Percentiles rank a stretch among this genome's conserved stretches.
phyloP scores from a whole-genome alignment of 1,140 invertebrate species.

The Drosophila littoralis region DNA sequence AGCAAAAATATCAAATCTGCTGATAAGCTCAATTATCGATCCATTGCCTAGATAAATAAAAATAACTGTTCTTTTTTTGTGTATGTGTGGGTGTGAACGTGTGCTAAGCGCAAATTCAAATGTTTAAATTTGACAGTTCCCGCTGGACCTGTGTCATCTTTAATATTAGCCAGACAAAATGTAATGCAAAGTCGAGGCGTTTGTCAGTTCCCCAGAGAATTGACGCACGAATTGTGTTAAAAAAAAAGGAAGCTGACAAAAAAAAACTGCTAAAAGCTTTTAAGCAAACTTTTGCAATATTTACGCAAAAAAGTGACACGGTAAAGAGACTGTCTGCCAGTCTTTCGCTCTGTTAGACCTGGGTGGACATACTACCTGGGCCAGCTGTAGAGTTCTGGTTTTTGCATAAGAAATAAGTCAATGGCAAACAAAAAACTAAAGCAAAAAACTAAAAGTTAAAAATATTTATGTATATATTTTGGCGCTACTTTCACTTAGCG shows the following conservation, averaged over 20 bases:
- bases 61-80: background rate
- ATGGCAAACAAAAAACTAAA: conserved; percentile 46
- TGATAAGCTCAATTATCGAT: conserved; percentile 80
- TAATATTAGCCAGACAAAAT: conserved; percentile 31
- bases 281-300: conserved; percentile 71
- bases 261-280: conserved; percentile 68
- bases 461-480: conserved; percentile 39
- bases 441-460: conserved; percentile 38
- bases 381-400: conserved; percentile 24
- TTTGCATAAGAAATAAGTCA: conserved; percentile 67
- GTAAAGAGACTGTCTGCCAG: conserved; percentile 25
- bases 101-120: conserved; percentile 10
- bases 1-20: conserved; percentile 66
- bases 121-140: conserved; percentile 47
- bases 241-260: conserved; percentile 4
- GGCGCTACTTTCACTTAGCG: conserved; percentile 59
- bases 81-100: background rate
- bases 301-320: conserved; percentile 42
- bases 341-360: background rate
- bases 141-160: conserved; percentile 30
- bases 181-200: conserved; percentile 41
- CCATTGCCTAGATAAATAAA: conserved; percentile 20
- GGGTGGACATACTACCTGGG: conserved; percentile 28
- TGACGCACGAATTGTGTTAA: conserved; percentile 9
- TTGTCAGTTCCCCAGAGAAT: conserved; percentile 47